phyloP scores from a whole-genome alignment of 1,140 invertebrate genomes.

The Drosophila nigrodunni region DNA sequence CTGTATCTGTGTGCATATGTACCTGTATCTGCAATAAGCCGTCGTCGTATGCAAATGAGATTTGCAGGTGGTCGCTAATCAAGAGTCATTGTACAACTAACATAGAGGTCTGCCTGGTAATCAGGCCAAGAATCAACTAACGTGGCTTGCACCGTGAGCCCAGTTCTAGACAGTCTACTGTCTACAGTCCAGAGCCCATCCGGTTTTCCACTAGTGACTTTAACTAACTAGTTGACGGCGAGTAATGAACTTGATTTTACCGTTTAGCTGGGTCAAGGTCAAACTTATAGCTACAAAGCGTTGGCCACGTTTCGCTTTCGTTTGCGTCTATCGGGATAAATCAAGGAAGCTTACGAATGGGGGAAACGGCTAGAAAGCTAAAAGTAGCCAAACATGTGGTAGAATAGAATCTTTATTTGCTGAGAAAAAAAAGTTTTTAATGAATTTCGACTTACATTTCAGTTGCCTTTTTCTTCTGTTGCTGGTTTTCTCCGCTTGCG shows the following conservation, averaged over 20 bases:
- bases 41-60: conserved; percentile 54
- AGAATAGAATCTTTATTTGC: too few relatives aligned
- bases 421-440: too few relatives aligned
- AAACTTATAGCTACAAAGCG: conserved; percentile 23
- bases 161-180: conserved; percentile 51
- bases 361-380: background rate
- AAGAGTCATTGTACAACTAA: conserved; percentile 63
- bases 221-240: conserved; percentile 5
- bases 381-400: too few relatives aligned
- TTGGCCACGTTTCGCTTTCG: conserved; percentile 37
- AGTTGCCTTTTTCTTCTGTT: too few relatives aligned
- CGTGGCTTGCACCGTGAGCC: conserved; percentile 17
- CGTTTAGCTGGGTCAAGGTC: conserved; percentile 77
- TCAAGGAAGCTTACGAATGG: conserved; percentile 23
- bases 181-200: background rate
- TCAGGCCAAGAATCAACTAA: conserved; percentile 61
- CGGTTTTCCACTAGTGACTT: conserved; percentile 28
- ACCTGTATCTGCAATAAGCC: conserved; percentile 7
- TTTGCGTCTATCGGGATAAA: conserved; percentile 24
- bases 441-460: too few relatives aligned
- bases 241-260: conserved; percentile 63
- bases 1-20: conserved; percentile 1
- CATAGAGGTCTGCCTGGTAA: conserved; percentile 58
- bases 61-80: conserved; percentile 79
- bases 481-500: too few relatives aligned